A percentile compares a stretch with the other conserved stretches of the same genome.
Evolutionary conservation across 2,888 invertebrate genomes (phyloP).

Genomic region (Agrochola litura): DNA sequence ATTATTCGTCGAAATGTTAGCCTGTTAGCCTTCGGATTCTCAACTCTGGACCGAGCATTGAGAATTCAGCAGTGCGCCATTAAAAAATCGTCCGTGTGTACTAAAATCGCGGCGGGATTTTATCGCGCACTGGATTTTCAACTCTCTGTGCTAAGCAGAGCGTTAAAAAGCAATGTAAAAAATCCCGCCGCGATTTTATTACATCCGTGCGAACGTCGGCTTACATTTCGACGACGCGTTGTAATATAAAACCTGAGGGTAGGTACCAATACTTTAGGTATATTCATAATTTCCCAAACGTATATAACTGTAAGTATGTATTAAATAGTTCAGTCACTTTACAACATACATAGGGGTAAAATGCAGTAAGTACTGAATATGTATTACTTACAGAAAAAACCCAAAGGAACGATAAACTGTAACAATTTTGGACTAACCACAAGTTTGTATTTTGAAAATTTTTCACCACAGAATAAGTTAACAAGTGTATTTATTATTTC

Average conservation of each 20-base stretch:
- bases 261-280: neutral
- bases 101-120: too few relatives aligned
- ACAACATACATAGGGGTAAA: neutral
- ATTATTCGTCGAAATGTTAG: neutral
- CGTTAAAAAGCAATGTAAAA: neutral
- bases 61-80: neutral
- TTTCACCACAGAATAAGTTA: neutral
- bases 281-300: neutral
- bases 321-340: too few relatives aligned
- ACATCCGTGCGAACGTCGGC: neutral
- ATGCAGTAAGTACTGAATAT: neutral
- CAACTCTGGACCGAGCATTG: too few relatives aligned
- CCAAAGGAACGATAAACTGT: neutral
- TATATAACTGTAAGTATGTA: neutral
- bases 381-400: neutral
- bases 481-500: neutral
- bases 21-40: too few relatives aligned
- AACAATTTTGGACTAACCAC: neutral
- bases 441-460: too few relatives aligned
- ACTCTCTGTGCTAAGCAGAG: neutral
- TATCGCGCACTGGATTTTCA: neutral
- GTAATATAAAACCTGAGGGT: slow-evolving; percentile 20
- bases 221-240: neutral
- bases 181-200: too few relatives aligned
- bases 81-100: too few relatives aligned